Percentiles rank a stretch among this genome's conserved stretches.
These are phyloP conservation scores for Lottia scabra DNA, from an alignment of 2,888 invertebrate species.

Conservation along the genomic window DNA sequence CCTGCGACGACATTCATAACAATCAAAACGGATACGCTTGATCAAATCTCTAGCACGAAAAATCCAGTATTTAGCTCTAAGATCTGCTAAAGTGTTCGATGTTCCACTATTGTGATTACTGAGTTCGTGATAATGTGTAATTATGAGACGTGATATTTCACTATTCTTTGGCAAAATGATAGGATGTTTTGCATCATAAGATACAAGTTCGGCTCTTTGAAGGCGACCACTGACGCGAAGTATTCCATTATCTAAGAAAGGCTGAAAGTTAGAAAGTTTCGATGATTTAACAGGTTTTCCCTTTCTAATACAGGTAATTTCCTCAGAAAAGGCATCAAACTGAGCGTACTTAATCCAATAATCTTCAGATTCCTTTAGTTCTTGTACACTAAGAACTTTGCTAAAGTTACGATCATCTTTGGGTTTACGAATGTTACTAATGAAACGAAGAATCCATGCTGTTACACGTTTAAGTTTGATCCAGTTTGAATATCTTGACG, in stretches of 20 bases:
- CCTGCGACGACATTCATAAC: not conserved
- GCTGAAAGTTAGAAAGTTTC: not conserved
- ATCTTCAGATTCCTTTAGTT: not conserved
- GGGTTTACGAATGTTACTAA: no score
- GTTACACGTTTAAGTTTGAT: no score
- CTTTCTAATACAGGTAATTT: no score
- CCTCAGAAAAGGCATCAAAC: not conserved
- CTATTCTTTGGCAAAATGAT: slow-evolving; percentile 23
- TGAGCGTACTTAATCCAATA: not conserved
- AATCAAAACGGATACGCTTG: not conserved
- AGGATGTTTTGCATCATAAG: slow-evolving; percentile 18
- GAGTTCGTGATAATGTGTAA: slow-evolving; percentile 16
- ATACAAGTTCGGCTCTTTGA: slow-evolving; percentile 11
- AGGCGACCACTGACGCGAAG: slow-evolving; percentile 13
- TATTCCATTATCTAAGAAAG: not conserved
- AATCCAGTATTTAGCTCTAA: slow-evolving; percentile 24
- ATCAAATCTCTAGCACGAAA: slow-evolving; percentile 18
- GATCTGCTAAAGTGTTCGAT: slow-evolving; percentile 16
- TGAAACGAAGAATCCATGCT: no score
- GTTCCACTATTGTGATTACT: slow-evolving; percentile 22
- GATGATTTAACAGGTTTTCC: no score
- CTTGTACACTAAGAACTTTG: no score
- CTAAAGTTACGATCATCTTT: no score
- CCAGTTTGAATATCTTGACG: no score
- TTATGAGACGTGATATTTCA: slow-evolving; percentile 14